Conservation (phyloP, 2,888 invertebrate species). For the Sympetrum striolatum region DNA sequence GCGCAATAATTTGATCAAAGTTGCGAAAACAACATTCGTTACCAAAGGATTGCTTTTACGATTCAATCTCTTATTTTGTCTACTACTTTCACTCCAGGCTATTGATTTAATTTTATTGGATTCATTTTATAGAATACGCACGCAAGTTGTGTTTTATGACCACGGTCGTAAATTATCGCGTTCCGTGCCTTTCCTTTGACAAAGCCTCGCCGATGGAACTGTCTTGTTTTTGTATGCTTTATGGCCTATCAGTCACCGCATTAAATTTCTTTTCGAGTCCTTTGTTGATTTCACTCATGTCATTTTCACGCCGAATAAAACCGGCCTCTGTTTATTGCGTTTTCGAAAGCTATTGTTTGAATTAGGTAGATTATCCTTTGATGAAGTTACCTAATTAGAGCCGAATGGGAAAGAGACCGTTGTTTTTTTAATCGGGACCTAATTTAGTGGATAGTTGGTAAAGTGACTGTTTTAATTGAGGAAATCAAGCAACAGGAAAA, state of each 20-base stretch:
- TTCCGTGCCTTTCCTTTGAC: not conserved
- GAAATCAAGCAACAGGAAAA: too few species aligned
- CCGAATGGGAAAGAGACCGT: too few species aligned
- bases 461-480: too few species aligned
- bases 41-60: not conserved
- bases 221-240: not conserved
- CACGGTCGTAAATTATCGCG: not conserved
- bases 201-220: not conserved
- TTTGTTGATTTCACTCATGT: too few species aligned
- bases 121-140: not conserved
- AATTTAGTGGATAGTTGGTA: too few species aligned
- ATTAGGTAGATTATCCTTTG: too few species aligned
- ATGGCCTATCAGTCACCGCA: not conserved
- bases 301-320: too few species aligned
- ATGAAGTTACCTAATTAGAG: too few species aligned
- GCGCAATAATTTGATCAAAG: not conserved
- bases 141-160: not conserved
- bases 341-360: too few species aligned
- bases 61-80: not conserved
- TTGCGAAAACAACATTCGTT: not conserved
- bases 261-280: not conserved
- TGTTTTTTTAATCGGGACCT: too few species aligned
- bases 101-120: not conserved
- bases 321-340: too few species aligned
- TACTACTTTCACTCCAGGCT: not conserved